Percentiles rank a stretch among this genome's conserved stretches.
phyloP scores from a whole-genome alignment of 2,113 vertebrate genomes.

The Hippolais icterina region DNA sequence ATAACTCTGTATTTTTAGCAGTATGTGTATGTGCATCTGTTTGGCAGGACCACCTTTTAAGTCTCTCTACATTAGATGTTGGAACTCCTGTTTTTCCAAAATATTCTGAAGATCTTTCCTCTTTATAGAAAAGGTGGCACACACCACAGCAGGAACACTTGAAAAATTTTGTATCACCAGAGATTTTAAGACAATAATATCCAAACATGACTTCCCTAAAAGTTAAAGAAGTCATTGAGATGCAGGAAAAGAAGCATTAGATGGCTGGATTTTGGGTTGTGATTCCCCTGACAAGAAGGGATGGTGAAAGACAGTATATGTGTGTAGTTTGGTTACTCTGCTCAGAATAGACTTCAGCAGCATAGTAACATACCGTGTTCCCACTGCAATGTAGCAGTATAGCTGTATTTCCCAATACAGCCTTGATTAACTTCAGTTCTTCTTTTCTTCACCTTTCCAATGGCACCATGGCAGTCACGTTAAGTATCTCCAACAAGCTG shows the following conservation, averaged over 20 bases:
- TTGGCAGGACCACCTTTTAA: background rate
- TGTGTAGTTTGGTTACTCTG: background rate
- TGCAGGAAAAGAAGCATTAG: background rate
- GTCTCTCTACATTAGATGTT: background rate
- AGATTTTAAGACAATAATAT: background rate
- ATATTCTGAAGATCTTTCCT: background rate
- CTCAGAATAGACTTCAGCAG: background rate
- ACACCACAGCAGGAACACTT: background rate
- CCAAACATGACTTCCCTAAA: background rate
- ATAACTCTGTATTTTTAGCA: background rate
- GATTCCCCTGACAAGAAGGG: background rate
- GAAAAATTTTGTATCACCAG: background rate
- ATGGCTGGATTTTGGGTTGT: background rate
- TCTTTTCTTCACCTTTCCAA: background rate
- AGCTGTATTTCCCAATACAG: background rate
- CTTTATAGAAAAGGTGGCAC: background rate
- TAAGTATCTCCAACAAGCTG: background rate
- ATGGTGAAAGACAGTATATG: background rate
- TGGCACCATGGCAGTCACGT: background rate
- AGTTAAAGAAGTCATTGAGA: background rate
- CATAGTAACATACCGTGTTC: background rate
- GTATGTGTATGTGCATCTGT: background rate
- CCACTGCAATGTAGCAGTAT: background rate
- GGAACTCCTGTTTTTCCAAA: background rate
- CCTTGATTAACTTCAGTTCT: background rate